A percentile compares a stretch with the other conserved stretches of the same genome.
These are phyloP conservation scores for Stomatorhinus ivindoensis DNA, from an alignment of 2,113 vertebrate species.

Conservation along the genomic window DNA sequence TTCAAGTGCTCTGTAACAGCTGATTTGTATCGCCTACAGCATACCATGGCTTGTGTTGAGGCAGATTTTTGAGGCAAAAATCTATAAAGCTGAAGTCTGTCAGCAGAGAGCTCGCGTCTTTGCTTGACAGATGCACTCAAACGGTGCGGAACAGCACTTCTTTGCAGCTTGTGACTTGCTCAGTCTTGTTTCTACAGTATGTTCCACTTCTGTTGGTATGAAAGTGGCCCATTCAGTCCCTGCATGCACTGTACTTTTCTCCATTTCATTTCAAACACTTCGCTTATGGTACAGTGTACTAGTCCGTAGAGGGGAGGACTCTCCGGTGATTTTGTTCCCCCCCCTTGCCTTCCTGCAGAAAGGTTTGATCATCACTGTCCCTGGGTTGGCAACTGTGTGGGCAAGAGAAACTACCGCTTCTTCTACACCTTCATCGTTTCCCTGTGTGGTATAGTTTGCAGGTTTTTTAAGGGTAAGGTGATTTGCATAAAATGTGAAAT, in stretches of 20 bases:
- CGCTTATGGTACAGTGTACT: not conserved
- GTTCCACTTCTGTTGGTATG: not conserved
- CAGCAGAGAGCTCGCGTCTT: not conserved
- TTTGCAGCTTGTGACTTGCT: not conserved
- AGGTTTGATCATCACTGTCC: conserved; percentile 95
- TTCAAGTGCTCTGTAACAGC: not conserved
- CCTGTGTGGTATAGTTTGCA: conserved; percentile 49
- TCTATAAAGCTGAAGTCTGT: not conserved
- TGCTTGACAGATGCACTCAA: not conserved
- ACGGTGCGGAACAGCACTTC: not conserved
- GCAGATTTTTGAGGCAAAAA: not conserved
- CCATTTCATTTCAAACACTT: not conserved
- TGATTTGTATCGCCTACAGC: not conserved
- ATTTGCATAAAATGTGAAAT: not conserved
- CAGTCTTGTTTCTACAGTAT: not conserved
- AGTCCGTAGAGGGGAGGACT: not conserved
- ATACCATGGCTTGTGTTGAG: not conserved
- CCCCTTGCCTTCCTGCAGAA: conserved; percentile 55
- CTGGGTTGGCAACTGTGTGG: conserved; percentile 98
- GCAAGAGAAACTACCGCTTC: conserved; percentile 91
- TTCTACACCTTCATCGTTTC: conserved; percentile 95
- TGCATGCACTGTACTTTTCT: not conserved
- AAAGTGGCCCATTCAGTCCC: not conserved
- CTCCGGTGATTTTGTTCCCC: not conserved
- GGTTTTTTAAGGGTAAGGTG: not conserved